Conservation (phyloP, 2,888 invertebrate species). For the Parnassius glacialis region DNA sequence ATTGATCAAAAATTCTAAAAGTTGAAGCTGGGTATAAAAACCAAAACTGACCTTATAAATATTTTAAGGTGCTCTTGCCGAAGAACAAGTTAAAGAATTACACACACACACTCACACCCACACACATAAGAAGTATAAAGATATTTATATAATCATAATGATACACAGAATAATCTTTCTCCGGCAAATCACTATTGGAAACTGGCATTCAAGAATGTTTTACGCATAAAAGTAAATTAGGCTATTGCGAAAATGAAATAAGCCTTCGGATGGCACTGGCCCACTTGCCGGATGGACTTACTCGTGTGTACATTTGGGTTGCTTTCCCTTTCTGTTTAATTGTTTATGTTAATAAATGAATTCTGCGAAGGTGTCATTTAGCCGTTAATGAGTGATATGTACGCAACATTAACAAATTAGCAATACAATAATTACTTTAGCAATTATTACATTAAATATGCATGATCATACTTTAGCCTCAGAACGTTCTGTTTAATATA, state of each 20-base stretch:
- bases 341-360: conserved; percentile 2
- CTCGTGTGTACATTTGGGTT: conserved; percentile 2
- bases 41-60: conserved; percentile 9
- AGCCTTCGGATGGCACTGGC: conserved; percentile 46
- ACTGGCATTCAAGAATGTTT: conserved; percentile 44
- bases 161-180: conserved; percentile 15
- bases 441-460: conserved; percentile 2
- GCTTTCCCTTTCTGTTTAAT: conserved; percentile 25
- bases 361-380: conserved; percentile 4
- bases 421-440: neutral
- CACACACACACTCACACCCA: too few relatives aligned
- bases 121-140: too few relatives aligned
- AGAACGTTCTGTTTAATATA: neutral
- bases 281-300: conserved; percentile 30
- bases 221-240: conserved; percentile 47
- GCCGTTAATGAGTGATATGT: neutral
- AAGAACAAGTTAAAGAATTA: neutral
- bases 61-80: neutral
- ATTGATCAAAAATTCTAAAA: neutral
- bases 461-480: neutral
- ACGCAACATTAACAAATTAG: conserved; percentile 7
- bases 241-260: conserved; percentile 47
- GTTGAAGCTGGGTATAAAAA: neutral
- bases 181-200: conserved; percentile 35
- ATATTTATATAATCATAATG: too few relatives aligned